phyloP scores from a whole-genome alignment of 2,113 vertebrate species.

The Hyla sarda region DNA sequence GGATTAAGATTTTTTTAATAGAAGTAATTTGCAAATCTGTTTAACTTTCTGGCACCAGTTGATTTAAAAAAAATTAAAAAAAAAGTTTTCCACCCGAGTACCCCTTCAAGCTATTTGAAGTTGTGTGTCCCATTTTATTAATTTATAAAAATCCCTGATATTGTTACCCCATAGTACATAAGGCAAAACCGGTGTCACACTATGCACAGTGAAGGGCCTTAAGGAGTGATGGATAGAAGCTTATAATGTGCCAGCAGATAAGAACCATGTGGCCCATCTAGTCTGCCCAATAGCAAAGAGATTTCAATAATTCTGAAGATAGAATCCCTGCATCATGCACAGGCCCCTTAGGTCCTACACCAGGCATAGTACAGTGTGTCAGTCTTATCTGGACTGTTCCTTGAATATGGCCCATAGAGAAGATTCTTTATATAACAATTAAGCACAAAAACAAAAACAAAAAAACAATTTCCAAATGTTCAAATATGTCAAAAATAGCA shows the following conservation, averaged over 20 bases:
- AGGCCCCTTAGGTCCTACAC: background rate
- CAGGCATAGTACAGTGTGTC: background rate
- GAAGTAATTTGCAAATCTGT: too few relatives aligned
- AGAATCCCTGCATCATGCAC: background rate
- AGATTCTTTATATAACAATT: background rate
- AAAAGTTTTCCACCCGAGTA: too few relatives aligned
- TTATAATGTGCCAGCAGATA: too few relatives aligned
- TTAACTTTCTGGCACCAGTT: too few relatives aligned
- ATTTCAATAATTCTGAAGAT: background rate
- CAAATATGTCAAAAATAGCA: background rate
- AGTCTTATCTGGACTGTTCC: background rate
- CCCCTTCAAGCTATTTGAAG: too few relatives aligned
- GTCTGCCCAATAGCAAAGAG: too few relatives aligned
- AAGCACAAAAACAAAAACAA: background rate
- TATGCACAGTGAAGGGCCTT: background rate
- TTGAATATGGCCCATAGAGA: background rate
- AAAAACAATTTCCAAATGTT: background rate
- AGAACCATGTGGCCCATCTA: too few relatives aligned
- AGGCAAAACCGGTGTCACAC: background rate
- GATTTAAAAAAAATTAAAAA: too few relatives aligned
- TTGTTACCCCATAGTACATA: background rate
- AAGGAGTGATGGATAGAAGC: background rate
- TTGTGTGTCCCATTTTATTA: too few relatives aligned
- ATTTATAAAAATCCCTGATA: too few relatives aligned
- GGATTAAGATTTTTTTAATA: too few relatives aligned